Percentiles rank a stretch among this genome's conserved stretches.
phyloP scores from a whole-genome alignment of 2,113 vertebrate genomes.

The Marmota monax region DNA sequence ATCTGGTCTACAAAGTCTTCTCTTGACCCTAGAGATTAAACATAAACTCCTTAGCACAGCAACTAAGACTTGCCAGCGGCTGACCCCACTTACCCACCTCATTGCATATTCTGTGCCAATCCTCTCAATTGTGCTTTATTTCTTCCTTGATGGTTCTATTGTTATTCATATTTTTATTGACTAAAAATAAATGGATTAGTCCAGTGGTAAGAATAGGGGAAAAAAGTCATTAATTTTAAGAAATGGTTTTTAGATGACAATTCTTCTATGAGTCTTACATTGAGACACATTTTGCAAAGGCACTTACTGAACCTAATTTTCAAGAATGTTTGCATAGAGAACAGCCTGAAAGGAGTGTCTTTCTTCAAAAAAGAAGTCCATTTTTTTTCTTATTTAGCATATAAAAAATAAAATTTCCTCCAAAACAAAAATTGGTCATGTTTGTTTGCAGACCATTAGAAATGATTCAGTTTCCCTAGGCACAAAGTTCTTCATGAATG shows the following conservation, averaged over 20 bases:
- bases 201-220: background rate
- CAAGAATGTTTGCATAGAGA: conserved; percentile 4
- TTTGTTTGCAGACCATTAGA: background rate
- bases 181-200: background rate
- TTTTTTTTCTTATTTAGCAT: background rate
- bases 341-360: background rate
- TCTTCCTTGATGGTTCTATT: background rate
- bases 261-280: background rate
- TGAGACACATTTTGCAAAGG: background rate
- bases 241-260: background rate
- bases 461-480: background rate
- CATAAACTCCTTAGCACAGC: background rate
- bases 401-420: background rate
- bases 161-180: background rate
- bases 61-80: background rate
- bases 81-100: background rate
- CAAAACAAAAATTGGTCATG: background rate
- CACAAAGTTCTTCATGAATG: background rate
- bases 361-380: background rate
- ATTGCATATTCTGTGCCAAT: background rate
- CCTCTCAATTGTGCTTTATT: background rate
- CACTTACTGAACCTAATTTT: background rate
- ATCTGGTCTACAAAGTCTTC: background rate
- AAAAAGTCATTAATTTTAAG: conserved; percentile 9
- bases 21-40: background rate